phyloP scores from a whole-genome alignment of 2,113 vertebrate species.

The Elephas maximus region DNA sequence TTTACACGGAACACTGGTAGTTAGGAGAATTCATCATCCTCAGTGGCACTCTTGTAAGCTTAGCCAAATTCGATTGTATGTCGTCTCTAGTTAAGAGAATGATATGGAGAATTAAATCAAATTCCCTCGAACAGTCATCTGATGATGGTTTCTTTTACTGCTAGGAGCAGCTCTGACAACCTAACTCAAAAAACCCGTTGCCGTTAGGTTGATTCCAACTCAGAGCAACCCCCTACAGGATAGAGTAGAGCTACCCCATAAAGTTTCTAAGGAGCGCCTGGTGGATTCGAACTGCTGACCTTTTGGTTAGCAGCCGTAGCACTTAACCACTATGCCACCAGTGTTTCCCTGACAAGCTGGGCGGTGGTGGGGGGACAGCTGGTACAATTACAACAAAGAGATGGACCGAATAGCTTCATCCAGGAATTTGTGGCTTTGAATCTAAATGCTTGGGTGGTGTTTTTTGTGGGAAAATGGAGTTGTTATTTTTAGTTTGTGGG shows the following conservation, averaged over 20 bases:
- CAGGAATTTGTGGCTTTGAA: not conserved
- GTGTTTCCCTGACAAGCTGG: no score
- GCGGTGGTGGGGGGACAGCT: not conserved
- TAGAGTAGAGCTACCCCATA: no score
- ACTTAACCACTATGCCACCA: no score
- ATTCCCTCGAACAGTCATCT: constrained; percentile 77
- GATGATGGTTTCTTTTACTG: constrained; percentile 81
- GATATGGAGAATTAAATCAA: constrained; percentile 85
- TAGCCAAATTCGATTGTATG: constrained; percentile 88
- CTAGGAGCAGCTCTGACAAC: constrained; percentile 70
- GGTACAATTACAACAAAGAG: constrained; percentile 69
- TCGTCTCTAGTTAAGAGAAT: constrained; percentile 86
- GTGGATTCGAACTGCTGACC: no score
- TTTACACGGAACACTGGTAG: constrained; percentile 61
- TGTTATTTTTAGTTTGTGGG: not conserved
- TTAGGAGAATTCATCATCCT: constrained; percentile 79
- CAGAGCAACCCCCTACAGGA: no score
- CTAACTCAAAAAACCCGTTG: no score
- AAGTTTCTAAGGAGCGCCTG: no score
- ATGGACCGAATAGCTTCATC: constrained; percentile 59
- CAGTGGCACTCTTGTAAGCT: constrained; percentile 83
- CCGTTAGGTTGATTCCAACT: no score
- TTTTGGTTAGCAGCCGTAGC: no score
- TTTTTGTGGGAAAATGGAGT: not conserved
- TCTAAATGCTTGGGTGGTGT: not conserved